These are phyloP conservation scores for Athalia cordata DNA, from an alignment of 2,888 invertebrate species.

Conservation along the genomic window DNA sequence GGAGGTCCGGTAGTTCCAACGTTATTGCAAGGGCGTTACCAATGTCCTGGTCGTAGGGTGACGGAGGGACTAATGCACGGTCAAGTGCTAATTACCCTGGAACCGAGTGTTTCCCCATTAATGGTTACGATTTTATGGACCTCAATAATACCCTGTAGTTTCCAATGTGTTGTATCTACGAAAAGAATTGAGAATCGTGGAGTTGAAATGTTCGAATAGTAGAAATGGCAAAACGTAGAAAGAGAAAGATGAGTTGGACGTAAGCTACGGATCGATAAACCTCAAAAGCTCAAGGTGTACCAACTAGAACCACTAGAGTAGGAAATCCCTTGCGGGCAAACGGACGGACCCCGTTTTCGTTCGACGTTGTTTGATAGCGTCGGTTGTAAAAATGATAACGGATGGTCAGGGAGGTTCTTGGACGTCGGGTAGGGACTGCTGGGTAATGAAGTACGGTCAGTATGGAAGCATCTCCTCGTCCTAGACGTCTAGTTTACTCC, in stretches of 20 bases:
- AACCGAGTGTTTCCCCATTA: constrained; percentile 62
- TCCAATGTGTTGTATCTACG: constrained; percentile 3
- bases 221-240: neutral
- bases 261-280: constrained; percentile 29
- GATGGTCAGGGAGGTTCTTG: constrained; percentile 65
- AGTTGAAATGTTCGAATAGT: neutral
- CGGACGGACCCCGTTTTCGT: constrained; percentile 60
- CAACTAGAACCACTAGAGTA: constrained; percentile 24
- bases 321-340: constrained; percentile 39
- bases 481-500: constrained; percentile 34
- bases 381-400: constrained; percentile 74
- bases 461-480: constrained; percentile 51
- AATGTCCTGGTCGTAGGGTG: constrained; percentile 46
- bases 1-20: constrained; percentile 64
- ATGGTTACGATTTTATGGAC: constrained; percentile 67
- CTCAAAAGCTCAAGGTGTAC: constrained; percentile 44
- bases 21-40: constrained; percentile 68
- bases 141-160: constrained; percentile 44
- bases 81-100: constrained; percentile 71
- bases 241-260: constrained; percentile 1
- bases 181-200: neutral
- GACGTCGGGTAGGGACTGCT: constrained; percentile 62
- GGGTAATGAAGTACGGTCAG: constrained; percentile 74
- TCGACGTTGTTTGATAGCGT: constrained; percentile 74
- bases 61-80: constrained; percentile 67